These are phyloP conservation scores for Stegophylla sp. DNA, from an alignment of 2,888 invertebrate species.

Conservation along the genomic window DNA sequence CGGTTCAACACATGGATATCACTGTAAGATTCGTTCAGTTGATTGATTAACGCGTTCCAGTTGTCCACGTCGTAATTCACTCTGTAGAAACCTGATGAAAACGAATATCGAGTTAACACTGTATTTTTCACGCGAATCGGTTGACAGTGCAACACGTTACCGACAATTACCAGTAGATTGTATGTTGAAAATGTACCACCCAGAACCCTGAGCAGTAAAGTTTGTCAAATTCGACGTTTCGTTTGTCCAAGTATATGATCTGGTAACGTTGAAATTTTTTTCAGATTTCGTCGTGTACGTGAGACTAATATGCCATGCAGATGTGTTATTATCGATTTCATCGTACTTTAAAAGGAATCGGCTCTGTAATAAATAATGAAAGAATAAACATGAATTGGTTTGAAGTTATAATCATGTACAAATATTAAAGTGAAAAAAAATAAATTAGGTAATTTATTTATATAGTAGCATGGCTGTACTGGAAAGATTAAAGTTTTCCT, in stretches of 20 bases:
- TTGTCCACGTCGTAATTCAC: constrained; percentile 77
- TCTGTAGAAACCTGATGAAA: constrained; percentile 69
- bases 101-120: neutral
- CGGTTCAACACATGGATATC: constrained; percentile 68
- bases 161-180: constrained; percentile 68
- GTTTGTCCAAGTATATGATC: constrained; percentile 61
- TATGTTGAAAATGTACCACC: constrained; percentile 72
- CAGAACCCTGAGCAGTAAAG: constrained; percentile 60
- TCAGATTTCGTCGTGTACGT: constrained; percentile 66
- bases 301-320: constrained; percentile 71
- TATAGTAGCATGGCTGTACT: too few relatives aligned
- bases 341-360: neutral
- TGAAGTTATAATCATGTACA: too few relatives aligned
- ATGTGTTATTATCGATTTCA: too few relatives aligned
- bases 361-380: too few relatives aligned
- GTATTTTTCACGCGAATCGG: too few relatives aligned
- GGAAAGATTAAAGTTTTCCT: too few relatives aligned
- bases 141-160: neutral
- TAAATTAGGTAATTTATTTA: too few relatives aligned
- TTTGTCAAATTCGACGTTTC: constrained; percentile 62
- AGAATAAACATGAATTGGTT: too few relatives aligned
- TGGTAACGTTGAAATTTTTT: constrained; percentile 59
- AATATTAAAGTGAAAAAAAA: too few relatives aligned
- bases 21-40: constrained; percentile 71
- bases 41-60: constrained; percentile 74